phyloP scores from a whole-genome alignment of 2,113 vertebrate genomes.

The Poeciliopsis turrubarensis region DNA sequence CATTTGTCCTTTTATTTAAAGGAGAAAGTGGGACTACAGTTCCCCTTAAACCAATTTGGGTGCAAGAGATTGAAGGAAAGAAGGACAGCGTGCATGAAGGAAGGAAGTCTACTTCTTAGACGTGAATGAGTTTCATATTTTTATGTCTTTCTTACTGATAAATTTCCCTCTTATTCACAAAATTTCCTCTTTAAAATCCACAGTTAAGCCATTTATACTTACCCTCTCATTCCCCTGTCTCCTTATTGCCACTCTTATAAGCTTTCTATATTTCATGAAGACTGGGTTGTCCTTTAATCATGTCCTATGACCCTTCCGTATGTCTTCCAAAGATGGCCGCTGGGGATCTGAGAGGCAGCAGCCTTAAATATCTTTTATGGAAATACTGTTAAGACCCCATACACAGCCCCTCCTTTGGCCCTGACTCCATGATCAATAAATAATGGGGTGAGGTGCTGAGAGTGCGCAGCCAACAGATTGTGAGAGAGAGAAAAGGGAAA shows the following conservation, averaged over 20 bases:
- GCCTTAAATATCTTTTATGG: slow-evolving; percentile 79
- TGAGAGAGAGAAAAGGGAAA: slow-evolving; percentile 34
- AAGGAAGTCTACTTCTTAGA: slow-evolving; percentile 15
- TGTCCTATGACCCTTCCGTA: slow-evolving; percentile 54
- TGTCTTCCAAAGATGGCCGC: slow-evolving; percentile 47
- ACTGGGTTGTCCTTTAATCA: slow-evolving; percentile 53
- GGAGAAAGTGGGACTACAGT: slow-evolving; percentile 43
- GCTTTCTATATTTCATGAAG: slow-evolving; percentile 68
- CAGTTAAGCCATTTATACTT: slow-evolving; percentile 28
- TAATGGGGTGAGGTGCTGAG: slow-evolving; percentile 65
- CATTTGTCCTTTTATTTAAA: slow-evolving; percentile 66
- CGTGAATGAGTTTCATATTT: slow-evolving; percentile 27
- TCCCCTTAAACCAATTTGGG: slow-evolving; percentile 29
- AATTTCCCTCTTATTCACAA: slow-evolving; percentile 32
- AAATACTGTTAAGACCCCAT: slow-evolving; percentile 61
- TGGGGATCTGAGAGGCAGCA: slow-evolving; percentile 44
- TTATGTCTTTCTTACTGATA: slow-evolving; percentile 29
- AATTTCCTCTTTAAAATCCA: slow-evolving; percentile 28
- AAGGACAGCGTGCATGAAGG: slow-evolving; percentile 16
- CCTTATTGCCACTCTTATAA: slow-evolving; percentile 45
- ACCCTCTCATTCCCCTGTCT: slow-evolving; percentile 8
- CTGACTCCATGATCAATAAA: slow-evolving; percentile 76
- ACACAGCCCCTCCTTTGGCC: slow-evolving; percentile 26
- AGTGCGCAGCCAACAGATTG: slow-evolving; percentile 75
- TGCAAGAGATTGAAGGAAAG: slow-evolving; percentile 21